These are phyloP conservation scores for Macaria liturata DNA, from an alignment of 2,888 invertebrate genomes.

Conservation along the genomic window DNA sequence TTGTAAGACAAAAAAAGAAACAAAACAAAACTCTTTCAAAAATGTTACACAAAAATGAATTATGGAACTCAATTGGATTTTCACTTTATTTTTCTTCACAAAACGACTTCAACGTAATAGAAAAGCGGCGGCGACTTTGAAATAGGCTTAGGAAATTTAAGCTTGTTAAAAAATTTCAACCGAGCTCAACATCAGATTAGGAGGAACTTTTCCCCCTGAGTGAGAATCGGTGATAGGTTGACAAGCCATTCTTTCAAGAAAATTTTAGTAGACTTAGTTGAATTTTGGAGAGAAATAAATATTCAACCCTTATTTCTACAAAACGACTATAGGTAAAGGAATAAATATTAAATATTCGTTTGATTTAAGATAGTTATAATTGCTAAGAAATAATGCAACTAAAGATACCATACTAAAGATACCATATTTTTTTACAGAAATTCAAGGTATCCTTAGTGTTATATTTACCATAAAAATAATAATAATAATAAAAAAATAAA, in stretches of 20 bases:
- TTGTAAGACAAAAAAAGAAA: not conserved
- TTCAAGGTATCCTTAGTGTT: too few species aligned
- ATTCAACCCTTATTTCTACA: too few species aligned
- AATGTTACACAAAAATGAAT: slow-evolving; percentile 22
- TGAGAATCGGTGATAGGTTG: slow-evolving; percentile 5
- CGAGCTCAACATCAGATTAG: slow-evolving; percentile 14
- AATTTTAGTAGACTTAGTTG: not conserved
- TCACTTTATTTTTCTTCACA: slow-evolving; percentile 19
- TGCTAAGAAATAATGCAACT: too few species aligned
- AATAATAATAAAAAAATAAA: too few species aligned
- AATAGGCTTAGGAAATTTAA: slow-evolving; percentile 28
- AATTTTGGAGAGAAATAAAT: too few species aligned
- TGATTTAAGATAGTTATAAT: too few species aligned
- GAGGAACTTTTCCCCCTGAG: slow-evolving; percentile 18
- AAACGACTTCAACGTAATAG: slow-evolving; percentile 16
- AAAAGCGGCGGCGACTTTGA: slow-evolving; percentile 19
- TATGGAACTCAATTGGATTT: slow-evolving; percentile 22
- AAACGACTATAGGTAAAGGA: too few species aligned
- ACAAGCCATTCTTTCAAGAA: not conserved
- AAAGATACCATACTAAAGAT: too few species aligned
- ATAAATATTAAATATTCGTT: too few species aligned
- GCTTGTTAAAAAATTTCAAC: slow-evolving; percentile 31
- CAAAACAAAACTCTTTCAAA: slow-evolving; percentile 14
- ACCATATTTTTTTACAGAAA: too few species aligned
- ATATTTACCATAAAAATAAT: too few species aligned